These are phyloP conservation scores for Drosophila pseudoananassae DNA, from an alignment of 1,140 invertebrate genomes.

Conservation along the genomic window DNA sequence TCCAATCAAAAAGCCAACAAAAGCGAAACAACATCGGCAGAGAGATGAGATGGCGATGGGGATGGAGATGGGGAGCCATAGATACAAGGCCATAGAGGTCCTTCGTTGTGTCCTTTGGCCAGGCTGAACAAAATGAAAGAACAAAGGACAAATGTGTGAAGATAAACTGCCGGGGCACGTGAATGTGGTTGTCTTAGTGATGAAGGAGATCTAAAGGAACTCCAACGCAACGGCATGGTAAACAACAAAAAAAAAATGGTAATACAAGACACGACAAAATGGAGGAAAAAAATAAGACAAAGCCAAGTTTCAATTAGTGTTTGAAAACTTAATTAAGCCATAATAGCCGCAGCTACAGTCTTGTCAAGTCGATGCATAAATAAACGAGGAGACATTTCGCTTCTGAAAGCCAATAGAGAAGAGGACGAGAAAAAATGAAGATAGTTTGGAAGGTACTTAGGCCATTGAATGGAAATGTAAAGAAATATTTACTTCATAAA, in stretches of 20 bases:
- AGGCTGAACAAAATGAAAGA: slow-evolving; percentile 30
- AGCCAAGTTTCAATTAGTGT: slow-evolving; percentile 76
- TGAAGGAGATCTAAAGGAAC: slow-evolving; percentile 1
- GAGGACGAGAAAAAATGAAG: neutral
- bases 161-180: slow-evolving; percentile 57
- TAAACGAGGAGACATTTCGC: slow-evolving; percentile 26
- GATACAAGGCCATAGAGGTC: slow-evolving; percentile 10
- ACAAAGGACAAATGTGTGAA: slow-evolving; percentile 72
- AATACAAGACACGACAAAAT: neutral
- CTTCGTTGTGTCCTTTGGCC: slow-evolving; percentile 39
- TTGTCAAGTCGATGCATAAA: slow-evolving; percentile 55
- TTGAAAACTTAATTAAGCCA: slow-evolving; percentile 74
- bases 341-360: slow-evolving; percentile 41
- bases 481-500: no score
- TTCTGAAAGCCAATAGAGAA: slow-evolving; percentile 1
- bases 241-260: neutral
- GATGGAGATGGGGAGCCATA: no score
- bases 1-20: slow-evolving; percentile 76
- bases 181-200: slow-evolving; percentile 35
- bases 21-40: slow-evolving; percentile 6
- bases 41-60: no score
- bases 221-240: neutral
- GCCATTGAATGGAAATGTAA: neutral
- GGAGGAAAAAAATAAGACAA: neutral
- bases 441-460: neutral